A percentile compares a stretch with the other conserved stretches of the same genome.
These are phyloP conservation scores for Kobus ellipsiprymnus DNA, from an alignment of 2,113 vertebrate genomes.

Conservation along the genomic window DNA sequence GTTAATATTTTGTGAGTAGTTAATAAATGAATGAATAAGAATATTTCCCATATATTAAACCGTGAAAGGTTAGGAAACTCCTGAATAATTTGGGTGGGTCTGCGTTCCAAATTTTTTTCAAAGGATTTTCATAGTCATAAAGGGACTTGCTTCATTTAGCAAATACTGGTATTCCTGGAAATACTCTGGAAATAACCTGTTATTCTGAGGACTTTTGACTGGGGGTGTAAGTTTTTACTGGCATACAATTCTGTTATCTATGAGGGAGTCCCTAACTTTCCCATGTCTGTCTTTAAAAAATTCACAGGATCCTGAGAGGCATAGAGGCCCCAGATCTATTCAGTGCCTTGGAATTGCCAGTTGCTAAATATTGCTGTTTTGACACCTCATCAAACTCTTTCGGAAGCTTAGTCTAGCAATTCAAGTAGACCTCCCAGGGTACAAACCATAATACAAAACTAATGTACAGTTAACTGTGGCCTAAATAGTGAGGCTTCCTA, in stretches of 20 bases:
- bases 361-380: constrained; percentile 42
- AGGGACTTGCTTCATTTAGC: neutral
- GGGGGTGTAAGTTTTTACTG: neutral
- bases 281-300: neutral
- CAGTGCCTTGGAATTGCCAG: constrained; percentile 10
- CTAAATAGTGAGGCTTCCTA: constrained; percentile 30
- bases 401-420: constrained; percentile 43
- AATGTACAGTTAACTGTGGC: constrained; percentile 42
- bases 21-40: neutral
- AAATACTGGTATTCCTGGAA: neutral
- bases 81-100: neutral
- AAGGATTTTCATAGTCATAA: neutral
- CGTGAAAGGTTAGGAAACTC: neutral
- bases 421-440: constrained; percentile 32
- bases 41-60: neutral
- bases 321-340: neutral
- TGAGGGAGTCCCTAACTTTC: neutral
- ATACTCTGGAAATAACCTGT: neutral
- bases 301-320: neutral
- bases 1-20: neutral
- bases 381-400: constrained; percentile 34
- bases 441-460: constrained; percentile 21
- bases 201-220: neutral
- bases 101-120: neutral
- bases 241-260: neutral